Conservation (phyloP, 2,888 invertebrate genomes). For the Dryomyza anilis region DNA sequence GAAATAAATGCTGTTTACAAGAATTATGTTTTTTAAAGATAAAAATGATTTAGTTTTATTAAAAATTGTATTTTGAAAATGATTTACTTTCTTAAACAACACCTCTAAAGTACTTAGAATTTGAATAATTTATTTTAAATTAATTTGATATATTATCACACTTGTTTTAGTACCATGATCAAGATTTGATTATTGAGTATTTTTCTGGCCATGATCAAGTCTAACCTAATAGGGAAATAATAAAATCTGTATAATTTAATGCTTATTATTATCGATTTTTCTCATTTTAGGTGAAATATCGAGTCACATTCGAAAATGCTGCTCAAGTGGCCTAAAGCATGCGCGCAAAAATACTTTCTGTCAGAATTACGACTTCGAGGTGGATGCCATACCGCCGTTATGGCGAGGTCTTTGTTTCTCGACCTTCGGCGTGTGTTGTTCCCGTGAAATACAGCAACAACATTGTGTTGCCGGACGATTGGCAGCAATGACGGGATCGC, state of each 20-base stretch:
- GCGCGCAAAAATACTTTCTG: constrained; percentile 63
- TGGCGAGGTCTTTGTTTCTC: constrained; percentile 69
- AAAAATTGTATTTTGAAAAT: too few relatives aligned
- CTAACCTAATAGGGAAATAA: too few relatives aligned
- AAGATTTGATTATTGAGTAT: too few relatives aligned
- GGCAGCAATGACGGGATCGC: constrained; percentile 50
- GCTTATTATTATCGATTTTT: not conserved
- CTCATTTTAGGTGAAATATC: constrained; percentile 42
- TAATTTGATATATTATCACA: not conserved
- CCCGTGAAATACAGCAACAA: constrained; percentile 61
- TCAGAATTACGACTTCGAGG: constrained; percentile 62
- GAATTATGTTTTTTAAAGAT: too few relatives aligned
- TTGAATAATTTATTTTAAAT: not conserved
- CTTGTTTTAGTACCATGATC: too few relatives aligned
- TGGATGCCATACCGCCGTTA: constrained; percentile 63
- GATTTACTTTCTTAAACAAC: too few relatives aligned
- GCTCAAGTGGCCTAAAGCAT: constrained; percentile 64
- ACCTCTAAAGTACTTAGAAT: not conserved
- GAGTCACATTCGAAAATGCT: constrained; percentile 61
- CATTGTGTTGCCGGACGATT: constrained; percentile 54
- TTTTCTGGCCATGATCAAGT: too few relatives aligned
- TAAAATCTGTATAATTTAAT: too few relatives aligned
- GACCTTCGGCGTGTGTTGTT: constrained; percentile 71
- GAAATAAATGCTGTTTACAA: too few relatives aligned
- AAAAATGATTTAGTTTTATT: too few relatives aligned